phyloP scores from a whole-genome alignment of 2,888 invertebrate species.

The Nomada ruficornis region DNA sequence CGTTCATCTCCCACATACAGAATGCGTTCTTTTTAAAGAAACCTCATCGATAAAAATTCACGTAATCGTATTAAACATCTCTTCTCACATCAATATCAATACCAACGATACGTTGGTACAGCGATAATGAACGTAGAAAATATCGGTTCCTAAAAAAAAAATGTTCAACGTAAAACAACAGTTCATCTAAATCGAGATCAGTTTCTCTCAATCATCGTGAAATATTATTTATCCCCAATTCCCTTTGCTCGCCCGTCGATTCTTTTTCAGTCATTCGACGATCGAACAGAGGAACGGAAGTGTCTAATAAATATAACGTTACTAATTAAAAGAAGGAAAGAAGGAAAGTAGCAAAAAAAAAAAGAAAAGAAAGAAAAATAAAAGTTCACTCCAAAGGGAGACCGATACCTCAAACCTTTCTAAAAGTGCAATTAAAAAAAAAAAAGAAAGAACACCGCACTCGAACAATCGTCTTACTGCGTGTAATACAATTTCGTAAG shows the following conservation, averaged over 20 bases:
- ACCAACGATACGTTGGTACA: constrained; percentile 1
- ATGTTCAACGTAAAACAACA: neutral
- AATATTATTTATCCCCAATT: neutral
- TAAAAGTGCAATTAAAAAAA: neutral
- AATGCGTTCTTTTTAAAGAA: constrained; percentile 2
- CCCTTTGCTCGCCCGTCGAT: neutral
- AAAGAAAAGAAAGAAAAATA: neutral
- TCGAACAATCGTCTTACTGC: neutral
- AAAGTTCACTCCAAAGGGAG: neutral
- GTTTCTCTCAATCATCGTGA: neutral
- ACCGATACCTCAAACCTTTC: neutral
- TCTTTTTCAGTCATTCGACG: neutral
- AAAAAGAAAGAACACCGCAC: no score
- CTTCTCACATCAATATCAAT: constrained; percentile 1
- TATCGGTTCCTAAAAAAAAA: constrained; percentile 5
- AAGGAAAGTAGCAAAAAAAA: neutral
- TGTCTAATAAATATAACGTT: constrained; percentile 14
- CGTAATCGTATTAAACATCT: constrained; percentile 19
- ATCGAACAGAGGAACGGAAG: neutral
- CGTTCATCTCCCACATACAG: constrained; percentile 19
- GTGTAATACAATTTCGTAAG: constrained; percentile 33
- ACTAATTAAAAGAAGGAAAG: neutral
- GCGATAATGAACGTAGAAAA: constrained; percentile 14
- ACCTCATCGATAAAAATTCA: constrained; percentile 15
- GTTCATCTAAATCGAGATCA: neutral